Percentiles rank a stretch among this genome's conserved stretches.
phyloP scores from a whole-genome alignment of 2,888 invertebrate genomes.

The Asteroscopus sphinx region DNA sequence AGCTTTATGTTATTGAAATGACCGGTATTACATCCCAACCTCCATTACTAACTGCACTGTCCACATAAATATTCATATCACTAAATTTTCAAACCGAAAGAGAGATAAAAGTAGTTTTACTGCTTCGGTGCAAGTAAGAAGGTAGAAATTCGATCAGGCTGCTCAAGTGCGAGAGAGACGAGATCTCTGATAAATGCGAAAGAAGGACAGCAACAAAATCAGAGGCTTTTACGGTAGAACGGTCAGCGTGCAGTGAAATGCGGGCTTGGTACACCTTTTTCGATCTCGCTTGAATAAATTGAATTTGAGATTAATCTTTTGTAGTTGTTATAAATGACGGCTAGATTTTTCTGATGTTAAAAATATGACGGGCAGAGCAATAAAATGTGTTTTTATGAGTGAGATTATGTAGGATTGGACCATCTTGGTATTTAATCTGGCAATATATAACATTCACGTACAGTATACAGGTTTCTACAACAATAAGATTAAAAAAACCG shows the following conservation, averaged over 20 bases:
- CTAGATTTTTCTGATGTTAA: constrained; percentile 66
- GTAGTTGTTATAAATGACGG: constrained; percentile 77
- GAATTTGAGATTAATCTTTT: constrained; percentile 88
- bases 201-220: constrained; percentile 78
- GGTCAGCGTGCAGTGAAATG: constrained; percentile 88
- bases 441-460: constrained; percentile 21
- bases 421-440: constrained; percentile 43
- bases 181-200: constrained; percentile 58
- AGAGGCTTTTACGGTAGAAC: constrained; percentile 90
- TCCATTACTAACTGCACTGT: constrained; percentile 83
- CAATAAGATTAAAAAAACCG: constrained; percentile 32
- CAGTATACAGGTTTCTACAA: constrained; percentile 18
- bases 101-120: constrained; percentile 88
- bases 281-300: constrained; percentile 88
- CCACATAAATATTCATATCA: constrained; percentile 87
- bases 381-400: constrained; percentile 56
- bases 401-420: constrained; percentile 43
- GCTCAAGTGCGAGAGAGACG: constrained; percentile 74
- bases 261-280: constrained; percentile 85
- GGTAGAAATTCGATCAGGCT: constrained; percentile 88
- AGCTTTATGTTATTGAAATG: constrained; percentile 81
- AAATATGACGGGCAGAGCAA: constrained; percentile 61
- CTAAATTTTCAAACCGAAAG: constrained; percentile 82
- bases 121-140: constrained; percentile 87
- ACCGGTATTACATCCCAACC: constrained; percentile 76